Percentiles rank a stretch among this genome's conserved stretches.
phyloP scores from a whole-genome alignment of 2,888 invertebrate genomes.

The Eilema depressum region DNA sequence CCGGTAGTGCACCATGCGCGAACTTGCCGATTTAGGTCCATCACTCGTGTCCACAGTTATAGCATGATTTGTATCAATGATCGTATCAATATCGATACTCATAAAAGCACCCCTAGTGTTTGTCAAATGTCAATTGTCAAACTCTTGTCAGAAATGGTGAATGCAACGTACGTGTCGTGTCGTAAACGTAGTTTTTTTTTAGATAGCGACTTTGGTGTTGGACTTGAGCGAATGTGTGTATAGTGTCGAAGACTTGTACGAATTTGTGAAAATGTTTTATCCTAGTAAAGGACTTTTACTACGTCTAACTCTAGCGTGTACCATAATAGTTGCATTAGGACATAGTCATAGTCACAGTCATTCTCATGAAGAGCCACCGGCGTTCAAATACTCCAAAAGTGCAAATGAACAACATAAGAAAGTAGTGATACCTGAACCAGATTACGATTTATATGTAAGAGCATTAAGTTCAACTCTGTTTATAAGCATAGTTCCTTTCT shows the following conservation, averaged over 20 bases:
- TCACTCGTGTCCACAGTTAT: too few relatives aligned
- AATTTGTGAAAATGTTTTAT: conserved; percentile 52
- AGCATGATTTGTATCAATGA: too few relatives aligned
- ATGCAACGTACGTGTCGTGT: not conserved
- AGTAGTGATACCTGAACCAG: conserved; percentile 73
- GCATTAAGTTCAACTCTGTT: conserved; percentile 96
- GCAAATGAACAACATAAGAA: conserved; percentile 85
- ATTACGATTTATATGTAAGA: conserved; percentile 90
- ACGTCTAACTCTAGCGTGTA: conserved; percentile 54
- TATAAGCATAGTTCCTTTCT: conserved; percentile 97
- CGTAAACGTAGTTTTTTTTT: not conserved
- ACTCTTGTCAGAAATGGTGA: not conserved
- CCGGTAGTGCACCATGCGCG: too few relatives aligned
- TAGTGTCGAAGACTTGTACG: conserved; percentile 18
- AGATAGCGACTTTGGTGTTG: not conserved
- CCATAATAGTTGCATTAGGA: conserved; percentile 62
- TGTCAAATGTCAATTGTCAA: not conserved
- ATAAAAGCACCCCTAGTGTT: too few relatives aligned
- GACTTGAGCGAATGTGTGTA: conserved; percentile 23
- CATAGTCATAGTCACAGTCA: conserved; percentile 75
- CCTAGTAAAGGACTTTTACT: conserved; percentile 52
- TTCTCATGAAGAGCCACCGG: conserved; percentile 89
- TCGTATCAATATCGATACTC: too few relatives aligned
- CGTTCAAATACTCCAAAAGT: conserved; percentile 94
- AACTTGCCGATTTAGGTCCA: too few relatives aligned